Conservation (phyloP, 2,888 invertebrate species). For the Cenopis cana region DNA sequence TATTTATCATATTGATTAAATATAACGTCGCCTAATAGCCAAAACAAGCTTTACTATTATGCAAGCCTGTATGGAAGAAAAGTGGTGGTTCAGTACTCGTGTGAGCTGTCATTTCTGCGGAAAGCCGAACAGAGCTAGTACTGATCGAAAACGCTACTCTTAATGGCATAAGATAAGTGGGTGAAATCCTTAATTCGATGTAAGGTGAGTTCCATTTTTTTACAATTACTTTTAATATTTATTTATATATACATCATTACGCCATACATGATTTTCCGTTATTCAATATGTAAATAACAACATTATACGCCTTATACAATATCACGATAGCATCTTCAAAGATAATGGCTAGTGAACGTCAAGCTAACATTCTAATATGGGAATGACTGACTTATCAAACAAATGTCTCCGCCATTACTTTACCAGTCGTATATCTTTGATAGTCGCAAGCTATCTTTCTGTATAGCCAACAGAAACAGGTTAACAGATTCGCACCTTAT, state of each 20-base stretch:
- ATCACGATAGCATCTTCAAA: not conserved
- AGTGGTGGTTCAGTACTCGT: too few species aligned
- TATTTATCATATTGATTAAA: too few species aligned
- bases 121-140: too few species aligned
- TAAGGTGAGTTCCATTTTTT: not conserved
- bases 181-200: not conserved
- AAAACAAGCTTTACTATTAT: not conserved
- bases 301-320: not conserved
- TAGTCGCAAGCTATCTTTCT: not conserved
- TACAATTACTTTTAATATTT: too few species aligned
- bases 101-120: too few species aligned
- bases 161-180: too few species aligned
- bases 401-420: not conserved
- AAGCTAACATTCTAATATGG: constrained; percentile 11
- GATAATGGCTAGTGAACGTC: constrained; percentile 13
- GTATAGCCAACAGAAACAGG: not conserved
- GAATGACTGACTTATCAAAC: constrained; percentile 26
- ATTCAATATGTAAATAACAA: constrained; percentile 4
- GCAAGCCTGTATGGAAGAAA: too few species aligned
- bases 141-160: too few species aligned
- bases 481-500: too few species aligned
- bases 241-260: too few species aligned
- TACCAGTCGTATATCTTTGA: not conserved
- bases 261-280: not conserved
- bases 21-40: too few species aligned